Percentiles rank a stretch among this genome's conserved stretches.
phyloP scores from a whole-genome alignment of 2,113 vertebrate genomes.

The Bufo gargarizans region DNA sequence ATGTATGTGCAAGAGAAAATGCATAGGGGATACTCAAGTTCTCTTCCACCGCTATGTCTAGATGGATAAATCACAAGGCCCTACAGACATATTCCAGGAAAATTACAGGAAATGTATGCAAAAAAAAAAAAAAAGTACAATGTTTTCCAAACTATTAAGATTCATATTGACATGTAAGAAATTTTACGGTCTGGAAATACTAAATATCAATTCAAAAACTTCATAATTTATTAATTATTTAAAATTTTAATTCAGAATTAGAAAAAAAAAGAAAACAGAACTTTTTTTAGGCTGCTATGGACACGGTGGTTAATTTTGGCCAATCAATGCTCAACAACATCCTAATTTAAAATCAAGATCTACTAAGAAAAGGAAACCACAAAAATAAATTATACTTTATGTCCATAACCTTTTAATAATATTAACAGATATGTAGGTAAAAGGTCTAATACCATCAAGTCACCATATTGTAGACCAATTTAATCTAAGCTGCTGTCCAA shows the following conservation, averaged over 20 bases:
- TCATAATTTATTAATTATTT: neutral
- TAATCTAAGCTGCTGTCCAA: no score
- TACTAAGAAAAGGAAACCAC: neutral
- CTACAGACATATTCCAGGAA: neutral
- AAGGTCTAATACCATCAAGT: neutral
- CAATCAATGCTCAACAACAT: neutral
- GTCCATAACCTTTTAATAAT: neutral
- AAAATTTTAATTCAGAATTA: neutral
- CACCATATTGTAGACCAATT: neutral
- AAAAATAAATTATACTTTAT: neutral
- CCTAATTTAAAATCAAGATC: neutral
- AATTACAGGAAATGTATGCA: conserved; percentile 16
- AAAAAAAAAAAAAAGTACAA: neutral
- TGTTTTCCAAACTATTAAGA: neutral
- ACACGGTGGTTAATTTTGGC: neutral
- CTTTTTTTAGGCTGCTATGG: neutral
- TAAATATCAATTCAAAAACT: neutral
- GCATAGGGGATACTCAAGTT: neutral
- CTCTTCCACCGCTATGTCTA: neutral
- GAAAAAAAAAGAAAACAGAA: neutral
- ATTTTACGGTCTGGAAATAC: neutral
- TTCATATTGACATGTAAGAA: neutral
- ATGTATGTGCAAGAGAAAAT: conserved; percentile 9
- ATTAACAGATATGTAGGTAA: neutral
- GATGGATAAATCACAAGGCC: neutral